A percentile compares a stretch with the other conserved stretches of the same genome.
phyloP scores from a whole-genome alignment of 2,113 vertebrate species.

The Periophthalmodon schlosseri region DNA sequence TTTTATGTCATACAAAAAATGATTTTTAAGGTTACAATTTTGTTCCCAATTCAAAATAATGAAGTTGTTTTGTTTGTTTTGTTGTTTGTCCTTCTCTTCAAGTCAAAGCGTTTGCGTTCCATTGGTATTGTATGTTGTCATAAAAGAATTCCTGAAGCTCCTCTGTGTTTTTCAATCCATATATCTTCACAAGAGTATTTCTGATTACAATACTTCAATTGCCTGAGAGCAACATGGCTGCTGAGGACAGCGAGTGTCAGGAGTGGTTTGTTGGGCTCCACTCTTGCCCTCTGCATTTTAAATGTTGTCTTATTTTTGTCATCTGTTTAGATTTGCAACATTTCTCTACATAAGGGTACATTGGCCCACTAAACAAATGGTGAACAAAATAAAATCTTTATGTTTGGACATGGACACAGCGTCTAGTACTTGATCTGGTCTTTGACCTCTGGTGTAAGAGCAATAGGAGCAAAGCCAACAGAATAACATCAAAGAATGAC shows the following conservation, averaged over 20 bases:
- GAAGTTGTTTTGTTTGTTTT: background rate
- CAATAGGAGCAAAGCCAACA: background rate
- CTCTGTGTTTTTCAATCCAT: too few relatives aligned
- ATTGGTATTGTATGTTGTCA: too few relatives aligned
- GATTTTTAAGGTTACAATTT: background rate
- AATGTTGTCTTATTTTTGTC: background rate
- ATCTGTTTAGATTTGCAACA: background rate
- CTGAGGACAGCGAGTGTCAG: too few relatives aligned
- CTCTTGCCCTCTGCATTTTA: too few relatives aligned
- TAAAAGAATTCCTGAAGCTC: too few relatives aligned
- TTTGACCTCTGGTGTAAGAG: background rate
- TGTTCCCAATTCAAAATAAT: background rate
- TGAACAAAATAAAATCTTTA: background rate
- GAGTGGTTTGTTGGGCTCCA: too few relatives aligned
- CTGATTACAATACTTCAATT: too few relatives aligned
- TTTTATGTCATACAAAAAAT: background rate
- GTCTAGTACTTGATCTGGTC: background rate
- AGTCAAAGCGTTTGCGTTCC: too few relatives aligned
- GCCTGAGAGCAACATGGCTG: too few relatives aligned
- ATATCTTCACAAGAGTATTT: too few relatives aligned
- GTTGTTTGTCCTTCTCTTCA: too few relatives aligned
- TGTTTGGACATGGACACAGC: background rate
- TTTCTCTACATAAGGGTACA: background rate
- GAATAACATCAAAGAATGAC: background rate
- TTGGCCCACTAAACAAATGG: background rate